phyloP scores from a whole-genome alignment of 2,113 vertebrate genomes.

The Urocitellus parryii region DNA sequence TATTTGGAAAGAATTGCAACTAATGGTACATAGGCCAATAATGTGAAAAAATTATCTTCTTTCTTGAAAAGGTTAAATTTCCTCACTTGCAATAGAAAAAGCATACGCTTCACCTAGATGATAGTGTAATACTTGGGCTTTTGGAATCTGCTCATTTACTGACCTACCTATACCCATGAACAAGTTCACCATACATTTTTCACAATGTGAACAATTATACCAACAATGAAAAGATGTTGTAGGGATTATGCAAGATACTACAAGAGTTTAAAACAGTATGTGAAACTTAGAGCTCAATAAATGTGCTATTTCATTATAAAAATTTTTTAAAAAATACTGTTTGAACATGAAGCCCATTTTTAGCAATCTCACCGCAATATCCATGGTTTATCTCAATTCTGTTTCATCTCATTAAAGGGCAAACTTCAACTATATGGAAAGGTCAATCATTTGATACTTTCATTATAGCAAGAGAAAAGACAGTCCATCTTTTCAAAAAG shows the following conservation, averaged over 20 bases:
- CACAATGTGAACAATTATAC: neutral
- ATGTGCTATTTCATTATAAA: neutral
- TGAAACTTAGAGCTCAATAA: neutral
- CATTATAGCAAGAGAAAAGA: conserved; percentile 33
- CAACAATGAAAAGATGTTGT: neutral
- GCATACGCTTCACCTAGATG: neutral
- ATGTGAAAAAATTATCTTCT: neutral
- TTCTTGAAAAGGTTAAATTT: neutral
- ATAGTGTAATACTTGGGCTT: neutral
- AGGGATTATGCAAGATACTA: neutral
- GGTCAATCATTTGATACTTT: conserved; percentile 47
- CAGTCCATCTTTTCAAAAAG: conserved; percentile 56
- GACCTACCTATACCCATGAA: neutral
- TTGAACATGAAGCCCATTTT: conserved; percentile 1
- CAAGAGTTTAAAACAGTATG: neutral
- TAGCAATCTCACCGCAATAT: conserved; percentile 28
- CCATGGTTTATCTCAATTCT: conserved; percentile 38
- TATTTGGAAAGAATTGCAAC: neutral
- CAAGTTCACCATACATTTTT: neutral
- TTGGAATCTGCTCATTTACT: neutral
- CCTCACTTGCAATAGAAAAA: neutral
- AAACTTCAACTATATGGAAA: conserved; percentile 50
- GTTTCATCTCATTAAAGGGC: conserved; percentile 62
- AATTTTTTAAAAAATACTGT: neutral
- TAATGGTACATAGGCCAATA: neutral